Evolutionary conservation across 1,140 invertebrate genomes (phyloP), one percentile per base, ranked within the genome.

Genomic region (Leptonema lineaticorne): DNA sequence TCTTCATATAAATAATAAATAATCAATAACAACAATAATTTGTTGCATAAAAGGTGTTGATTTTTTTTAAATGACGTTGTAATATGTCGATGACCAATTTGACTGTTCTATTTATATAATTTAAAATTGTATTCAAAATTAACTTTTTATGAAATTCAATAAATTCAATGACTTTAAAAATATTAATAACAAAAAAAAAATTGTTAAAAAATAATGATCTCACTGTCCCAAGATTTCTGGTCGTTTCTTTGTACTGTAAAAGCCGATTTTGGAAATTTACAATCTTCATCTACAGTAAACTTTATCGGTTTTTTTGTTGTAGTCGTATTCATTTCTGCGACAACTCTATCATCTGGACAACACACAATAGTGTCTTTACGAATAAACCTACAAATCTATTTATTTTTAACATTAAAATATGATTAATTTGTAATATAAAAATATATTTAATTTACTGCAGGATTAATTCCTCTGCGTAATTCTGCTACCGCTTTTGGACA

Each of bases 181-280:
- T n/a, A n/a, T n/a, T n/a, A n/a, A n/a, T n/a, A n/a, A n/a, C n/a
- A n/a, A n/a, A 18, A 8, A 63, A n/a, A 63, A 18, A 18, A 41
- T 63, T 3, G 14, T 63, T 14, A 41, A 41, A 14, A 9, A 41
- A 16, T 41, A 7, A 48, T 62, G 1, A 6, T 29, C 69, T 70
- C 28, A 70, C 69, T 60, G 26, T 70, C 57, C 63, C 63, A 66
- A n/a, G 69, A 37, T 37, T 70, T 70, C 6, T 63, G 24, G 2
- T 58, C 69, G 53, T 33, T 62, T 46, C 50, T 66, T 7, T 28
- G n/a, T 18, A 59, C 56, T 2, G 26, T 70, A 24, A 70, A 3
- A 2, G 56, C 57, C 2, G 28, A 16, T 11, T 46, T 14, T 16
- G 69, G 45, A 26, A 53, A 16, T 6, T 29, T 8, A 11, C 63